Percentiles rank a stretch among this genome's conserved stretches.
These are phyloP conservation scores for Amphiprion ocellaris DNA, from an alignment of 2,113 vertebrate genomes.

Conservation along the genomic window DNA sequence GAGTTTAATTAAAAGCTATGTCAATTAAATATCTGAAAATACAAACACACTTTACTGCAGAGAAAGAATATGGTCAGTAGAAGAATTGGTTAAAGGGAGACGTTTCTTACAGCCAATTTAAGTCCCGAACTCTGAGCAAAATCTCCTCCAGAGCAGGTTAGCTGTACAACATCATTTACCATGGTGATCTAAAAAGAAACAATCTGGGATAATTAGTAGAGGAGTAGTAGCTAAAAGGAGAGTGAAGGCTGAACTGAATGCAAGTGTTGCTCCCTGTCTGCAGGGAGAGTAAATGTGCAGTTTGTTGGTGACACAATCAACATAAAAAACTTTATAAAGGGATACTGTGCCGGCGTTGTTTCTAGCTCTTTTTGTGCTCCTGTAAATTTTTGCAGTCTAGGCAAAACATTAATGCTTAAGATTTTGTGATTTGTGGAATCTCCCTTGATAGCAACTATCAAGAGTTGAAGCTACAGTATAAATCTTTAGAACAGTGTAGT, in stretches of 20 bases:
- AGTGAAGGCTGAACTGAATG: too few relatives aligned
- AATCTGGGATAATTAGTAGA: too few relatives aligned
- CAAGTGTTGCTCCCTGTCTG: not conserved
- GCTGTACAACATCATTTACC: too few relatives aligned
- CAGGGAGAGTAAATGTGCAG: not conserved
- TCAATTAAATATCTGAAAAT: not conserved
- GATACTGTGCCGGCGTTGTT: not conserved
- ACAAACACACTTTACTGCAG: not conserved
- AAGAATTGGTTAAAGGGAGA: too few relatives aligned
- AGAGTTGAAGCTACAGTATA: not conserved
- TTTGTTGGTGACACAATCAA: not conserved
- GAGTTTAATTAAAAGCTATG: not conserved
- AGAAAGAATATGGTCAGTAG: too few relatives aligned
- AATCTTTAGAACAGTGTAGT: not conserved
- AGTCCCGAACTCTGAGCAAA: too few relatives aligned
- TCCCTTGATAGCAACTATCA: not conserved
- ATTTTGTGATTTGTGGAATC: not conserved
- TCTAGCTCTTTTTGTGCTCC: not conserved
- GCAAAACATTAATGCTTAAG: slow-evolving; percentile 1
- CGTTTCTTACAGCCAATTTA: too few relatives aligned
- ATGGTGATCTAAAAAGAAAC: too few relatives aligned
- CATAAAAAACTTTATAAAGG: not conserved
- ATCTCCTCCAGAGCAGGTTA: too few relatives aligned
- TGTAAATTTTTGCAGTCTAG: not conserved
- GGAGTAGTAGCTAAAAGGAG: too few relatives aligned